Base-by-base conservation (phyloP, 2,888 invertebrate species). In the Hydraecia micacea region DNA sequence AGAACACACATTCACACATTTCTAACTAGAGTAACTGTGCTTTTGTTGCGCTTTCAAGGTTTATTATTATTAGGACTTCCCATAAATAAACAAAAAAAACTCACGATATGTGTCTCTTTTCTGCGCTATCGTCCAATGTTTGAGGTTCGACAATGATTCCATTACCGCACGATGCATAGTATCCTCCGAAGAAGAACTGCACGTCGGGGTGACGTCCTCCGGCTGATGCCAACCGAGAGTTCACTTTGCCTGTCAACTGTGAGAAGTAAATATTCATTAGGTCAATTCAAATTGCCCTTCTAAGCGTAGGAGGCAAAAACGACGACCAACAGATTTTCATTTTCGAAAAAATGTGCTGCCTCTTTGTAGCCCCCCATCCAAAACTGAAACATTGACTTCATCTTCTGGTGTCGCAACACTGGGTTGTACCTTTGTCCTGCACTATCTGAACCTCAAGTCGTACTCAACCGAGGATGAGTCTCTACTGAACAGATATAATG, bases 161-260 rank as follows among this genome's bases (percentile, higher is more conserved):
- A 32, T 95, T 91, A 0, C 97, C 97, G 87, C 98, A 98, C 1
- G 97, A 95, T 0, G 98, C 97, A 88, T 97, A 95, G 91, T 97
- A 98, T 0, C 98, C 98, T 0, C 97, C 96, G 91, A 98, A 98
- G 94, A 98, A 98, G 88, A 97, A 96, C 88, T 98, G 98, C 0
- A 98, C 91, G 89, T 98, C 98, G 0, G 98, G 98, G 82, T 97
- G 96, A 7, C 94, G 93, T 0, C 97, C 97, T 1, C 97, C 97
- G 0, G 97, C 94, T 15, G 97, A 96, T 0, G 98, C 97, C 83
- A 97, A 97, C 42, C 95, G 97, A 0, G 98, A 97, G 86, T 97
- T 97, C 39, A 98, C 93, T 72, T 97, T 97, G 0, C 97, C 98
- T 0, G 98, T 98, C 0, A 97, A 86, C 97, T 97, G 70, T 72